phyloP scores from a whole-genome alignment of 2,797 vertebrate genomes.

The Ptychadena robeensis region DNA sequence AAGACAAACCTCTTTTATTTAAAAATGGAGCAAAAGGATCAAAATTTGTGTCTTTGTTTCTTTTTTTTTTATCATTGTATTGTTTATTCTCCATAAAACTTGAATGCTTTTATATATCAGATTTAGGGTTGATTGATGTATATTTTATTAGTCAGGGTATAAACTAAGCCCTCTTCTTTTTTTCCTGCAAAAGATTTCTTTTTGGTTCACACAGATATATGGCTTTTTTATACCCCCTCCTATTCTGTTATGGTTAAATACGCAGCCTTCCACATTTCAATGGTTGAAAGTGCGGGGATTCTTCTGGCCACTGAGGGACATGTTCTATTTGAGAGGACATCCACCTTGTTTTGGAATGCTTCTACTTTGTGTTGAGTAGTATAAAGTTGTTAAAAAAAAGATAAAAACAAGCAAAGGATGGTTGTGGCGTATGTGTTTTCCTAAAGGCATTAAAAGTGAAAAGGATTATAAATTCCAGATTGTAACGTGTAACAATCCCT shows the following conservation, averaged over 20 bases:
- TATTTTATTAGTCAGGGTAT: conserved; percentile 87
- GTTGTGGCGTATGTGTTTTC: too few species aligned
- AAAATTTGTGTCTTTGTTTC: conserved; percentile 77
- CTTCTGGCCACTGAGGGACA: not conserved
- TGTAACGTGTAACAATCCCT: not conserved
- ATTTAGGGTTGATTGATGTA: conserved; percentile 87
- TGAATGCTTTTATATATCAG: conserved; percentile 88
- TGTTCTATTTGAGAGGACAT: not conserved
- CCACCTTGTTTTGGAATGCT: not conserved
- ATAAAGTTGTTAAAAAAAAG: not conserved
- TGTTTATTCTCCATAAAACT: conserved; percentile 72
- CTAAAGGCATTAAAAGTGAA: not conserved
- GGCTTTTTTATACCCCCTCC: conserved; percentile 2
- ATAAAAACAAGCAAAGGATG: not conserved
- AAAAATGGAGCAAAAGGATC: conserved; percentile 86
- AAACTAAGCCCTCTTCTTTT: conserved; percentile 66
- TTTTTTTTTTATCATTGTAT: conserved; percentile 69
- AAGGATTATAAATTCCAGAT: not conserved
- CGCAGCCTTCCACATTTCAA: conserved; percentile 11
- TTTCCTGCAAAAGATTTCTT: conserved; percentile 54
- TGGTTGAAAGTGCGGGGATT: conserved; percentile 1
- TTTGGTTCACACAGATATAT: conserved; percentile 29
- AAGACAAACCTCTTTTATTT: conserved; percentile 78
- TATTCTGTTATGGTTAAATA: not conserved
- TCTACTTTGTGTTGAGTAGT: not conserved